These are phyloP conservation scores for Drosophila truncata DNA, from an alignment of 1,140 invertebrate species.

Conservation along the genomic window DNA sequence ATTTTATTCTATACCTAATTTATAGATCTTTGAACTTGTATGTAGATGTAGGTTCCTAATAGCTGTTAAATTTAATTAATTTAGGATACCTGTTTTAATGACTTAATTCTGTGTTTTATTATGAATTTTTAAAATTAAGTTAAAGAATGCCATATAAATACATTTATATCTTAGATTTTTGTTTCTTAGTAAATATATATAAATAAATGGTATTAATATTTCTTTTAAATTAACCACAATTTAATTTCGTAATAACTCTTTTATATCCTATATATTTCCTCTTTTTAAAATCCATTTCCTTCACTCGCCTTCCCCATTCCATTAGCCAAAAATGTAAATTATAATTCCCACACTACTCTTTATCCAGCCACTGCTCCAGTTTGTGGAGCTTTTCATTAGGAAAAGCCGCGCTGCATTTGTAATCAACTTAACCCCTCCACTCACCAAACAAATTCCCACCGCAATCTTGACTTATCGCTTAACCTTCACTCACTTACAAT, in stretches of 20 bases:
- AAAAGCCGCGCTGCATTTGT: slow-evolving; percentile 38
- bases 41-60: background rate
- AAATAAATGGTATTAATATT: background rate
- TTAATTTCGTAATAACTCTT: background rate
- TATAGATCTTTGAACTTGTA: slow-evolving; percentile 1
- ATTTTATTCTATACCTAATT: slow-evolving; percentile 6
- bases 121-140: background rate
- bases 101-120: background rate
- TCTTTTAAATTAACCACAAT: background rate
- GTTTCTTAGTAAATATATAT: background rate
- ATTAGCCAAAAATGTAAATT: slow-evolving; percentile 23
- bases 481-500: slow-evolving; percentile 61
- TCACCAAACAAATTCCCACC: slow-evolving; percentile 36
- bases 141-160: background rate
- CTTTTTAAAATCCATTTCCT: slow-evolving; percentile 1
- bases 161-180: background rate
- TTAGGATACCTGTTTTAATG: background rate
- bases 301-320: background rate
- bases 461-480: slow-evolving; percentile 60
- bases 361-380: slow-evolving; percentile 31
- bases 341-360: slow-evolving; percentile 34
- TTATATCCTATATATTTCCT: background rate
- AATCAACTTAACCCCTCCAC: slow-evolving; percentile 27
- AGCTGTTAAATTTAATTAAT: slow-evolving; percentile 4
- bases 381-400: slow-evolving; percentile 40